Conservation (phyloP, 2,888 invertebrate genomes). For the Germaria angustata region DNA sequence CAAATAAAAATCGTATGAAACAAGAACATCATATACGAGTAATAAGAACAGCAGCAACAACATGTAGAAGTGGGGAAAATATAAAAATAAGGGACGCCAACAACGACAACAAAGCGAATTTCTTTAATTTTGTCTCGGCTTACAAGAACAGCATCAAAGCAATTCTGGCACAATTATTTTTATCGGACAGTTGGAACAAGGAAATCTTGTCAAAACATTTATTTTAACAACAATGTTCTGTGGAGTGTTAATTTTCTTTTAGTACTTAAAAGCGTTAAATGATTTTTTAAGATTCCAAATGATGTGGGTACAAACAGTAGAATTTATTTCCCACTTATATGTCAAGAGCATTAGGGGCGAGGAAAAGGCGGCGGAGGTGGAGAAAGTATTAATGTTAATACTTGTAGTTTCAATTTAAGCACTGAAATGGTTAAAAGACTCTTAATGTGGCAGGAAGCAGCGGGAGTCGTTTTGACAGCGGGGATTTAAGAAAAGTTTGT, state of each 20-base stretch:
- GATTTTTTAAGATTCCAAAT: constrained; percentile 17
- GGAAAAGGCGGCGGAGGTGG: background rate
- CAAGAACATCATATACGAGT: background rate
- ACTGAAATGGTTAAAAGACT: background rate
- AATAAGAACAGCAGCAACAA: background rate
- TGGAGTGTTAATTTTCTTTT: constrained; percentile 13
- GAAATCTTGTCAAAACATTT: constrained; percentile 52
- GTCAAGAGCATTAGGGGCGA: background rate
- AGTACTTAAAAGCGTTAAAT: constrained; percentile 24
- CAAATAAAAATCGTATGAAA: background rate
- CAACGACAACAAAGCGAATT: constrained; percentile 6
- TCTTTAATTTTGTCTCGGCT: constrained; percentile 38
- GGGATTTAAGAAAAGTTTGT: background rate
- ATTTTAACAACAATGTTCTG: constrained; percentile 10
- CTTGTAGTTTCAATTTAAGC: constrained; percentile 38
- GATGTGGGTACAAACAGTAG: constrained; percentile 25
- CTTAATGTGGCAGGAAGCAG: background rate
- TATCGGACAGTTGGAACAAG: constrained; percentile 48
- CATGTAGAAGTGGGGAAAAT: background rate
- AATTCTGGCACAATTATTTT: constrained; percentile 50
- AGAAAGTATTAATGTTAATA: constrained; percentile 23
- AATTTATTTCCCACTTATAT: background rate
- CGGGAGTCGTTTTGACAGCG: background rate
- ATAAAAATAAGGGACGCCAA: background rate
- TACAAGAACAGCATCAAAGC: constrained; percentile 41